A percentile compares a stretch with the other conserved stretches of the same genome.
These are phyloP conservation scores for Mercenaria mercenaria DNA, from an alignment of 1,140 invertebrate species.

Conservation along the genomic window DNA sequence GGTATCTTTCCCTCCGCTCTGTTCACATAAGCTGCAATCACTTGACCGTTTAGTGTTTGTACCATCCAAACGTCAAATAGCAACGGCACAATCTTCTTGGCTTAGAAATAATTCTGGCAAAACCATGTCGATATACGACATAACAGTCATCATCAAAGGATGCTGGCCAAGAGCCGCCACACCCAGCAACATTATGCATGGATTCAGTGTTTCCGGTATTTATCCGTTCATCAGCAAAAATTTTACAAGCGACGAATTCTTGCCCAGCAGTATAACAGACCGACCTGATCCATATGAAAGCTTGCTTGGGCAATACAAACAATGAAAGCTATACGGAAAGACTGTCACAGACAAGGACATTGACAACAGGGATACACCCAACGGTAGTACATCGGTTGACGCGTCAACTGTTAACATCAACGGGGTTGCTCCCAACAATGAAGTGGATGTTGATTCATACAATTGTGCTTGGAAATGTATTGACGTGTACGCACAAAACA, in stretches of 20 bases:
- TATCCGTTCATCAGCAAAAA: not conserved
- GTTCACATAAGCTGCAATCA: conserved; percentile 8
- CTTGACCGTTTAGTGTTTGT: conserved; percentile 62
- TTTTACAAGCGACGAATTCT: not conserved
- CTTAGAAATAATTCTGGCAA: conserved; percentile 59
- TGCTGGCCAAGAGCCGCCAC: not conserved
- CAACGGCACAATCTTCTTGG: conserved; percentile 13
- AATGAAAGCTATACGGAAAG: not conserved
- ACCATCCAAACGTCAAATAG: conserved; percentile 82
- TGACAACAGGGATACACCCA: not conserved
- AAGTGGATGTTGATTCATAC: not conserved
- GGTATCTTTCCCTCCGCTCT: conserved; percentile 71
- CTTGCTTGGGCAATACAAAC: not conserved
- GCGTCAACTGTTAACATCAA: not conserved
- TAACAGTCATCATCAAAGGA: not conserved
- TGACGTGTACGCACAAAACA: not conserved
- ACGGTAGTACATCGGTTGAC: not conserved
- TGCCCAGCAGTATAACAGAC: conserved; percentile 26
- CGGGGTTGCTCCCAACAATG: not conserved
- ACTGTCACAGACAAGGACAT: not conserved
- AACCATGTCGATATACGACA: conserved; percentile 37
- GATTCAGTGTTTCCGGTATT: not conserved
- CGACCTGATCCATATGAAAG: conserved; percentile 5
- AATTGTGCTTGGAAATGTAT: not conserved
- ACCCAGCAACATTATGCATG: not conserved